Conservation (phyloP, 2,113 vertebrate species). For the Pitta sordida region DNA sequence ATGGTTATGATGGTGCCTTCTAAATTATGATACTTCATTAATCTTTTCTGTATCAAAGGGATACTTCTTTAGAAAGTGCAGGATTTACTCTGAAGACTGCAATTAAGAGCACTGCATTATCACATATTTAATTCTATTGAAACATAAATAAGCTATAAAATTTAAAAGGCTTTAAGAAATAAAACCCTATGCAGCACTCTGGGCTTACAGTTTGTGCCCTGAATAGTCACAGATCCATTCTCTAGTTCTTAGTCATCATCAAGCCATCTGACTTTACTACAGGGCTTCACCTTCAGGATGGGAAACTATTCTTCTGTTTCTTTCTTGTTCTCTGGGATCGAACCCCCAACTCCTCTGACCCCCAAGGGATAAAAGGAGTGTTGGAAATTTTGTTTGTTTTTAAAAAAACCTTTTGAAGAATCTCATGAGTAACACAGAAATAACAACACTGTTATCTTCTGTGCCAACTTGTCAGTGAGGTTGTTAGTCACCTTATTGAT, state of each 20-base stretch:
- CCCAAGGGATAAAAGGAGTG: not conserved
- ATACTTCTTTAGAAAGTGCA: constrained; percentile 13
- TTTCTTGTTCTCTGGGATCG: not conserved
- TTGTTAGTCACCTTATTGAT: not conserved
- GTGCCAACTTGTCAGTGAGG: not conserved
- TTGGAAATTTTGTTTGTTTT: not conserved
- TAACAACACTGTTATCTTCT: not conserved
- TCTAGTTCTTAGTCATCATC: not conserved
- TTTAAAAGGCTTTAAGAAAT: constrained; percentile 15
- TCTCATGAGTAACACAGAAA: not conserved
- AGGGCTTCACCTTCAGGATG: not conserved
- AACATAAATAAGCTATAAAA: constrained; percentile 37
- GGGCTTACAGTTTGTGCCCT: not conserved
- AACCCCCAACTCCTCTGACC: not conserved
- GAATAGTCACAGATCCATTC: not conserved
- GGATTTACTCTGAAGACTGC: constrained; percentile 15
- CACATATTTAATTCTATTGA: constrained; percentile 5
- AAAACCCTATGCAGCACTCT: not conserved
- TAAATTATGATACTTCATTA: constrained; percentile 40
- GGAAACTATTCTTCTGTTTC: not conserved
- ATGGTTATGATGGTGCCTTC: not conserved
- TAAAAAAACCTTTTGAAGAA: not conserved
- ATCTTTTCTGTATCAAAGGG: constrained; percentile 9
- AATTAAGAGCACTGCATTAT: constrained; percentile 44
- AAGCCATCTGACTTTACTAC: not conserved